A percentile compares a stretch with the other conserved stretches of the same genome.
phyloP scores from a whole-genome alignment of 2,888 invertebrate genomes.

The Andrena marginata region DNA sequence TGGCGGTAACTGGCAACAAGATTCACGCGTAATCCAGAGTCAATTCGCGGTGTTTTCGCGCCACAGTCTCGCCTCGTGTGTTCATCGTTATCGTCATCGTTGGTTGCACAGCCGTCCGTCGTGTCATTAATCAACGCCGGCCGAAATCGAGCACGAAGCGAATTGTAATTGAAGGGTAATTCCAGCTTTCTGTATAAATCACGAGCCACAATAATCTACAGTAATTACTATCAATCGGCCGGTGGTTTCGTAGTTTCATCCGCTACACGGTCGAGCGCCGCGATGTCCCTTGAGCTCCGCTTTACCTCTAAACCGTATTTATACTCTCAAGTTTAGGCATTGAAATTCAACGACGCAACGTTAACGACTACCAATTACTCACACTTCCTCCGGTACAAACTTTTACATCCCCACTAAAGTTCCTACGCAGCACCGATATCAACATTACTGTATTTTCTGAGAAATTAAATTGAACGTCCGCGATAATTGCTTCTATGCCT shows the following conservation, averaged over 20 bases:
- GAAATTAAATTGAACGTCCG: no score
- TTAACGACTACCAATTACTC: not conserved
- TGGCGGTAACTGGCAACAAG: not conserved
- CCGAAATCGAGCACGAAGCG: slow-evolving; percentile 64
- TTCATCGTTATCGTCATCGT: slow-evolving; percentile 56
- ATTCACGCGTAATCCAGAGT: slow-evolving; percentile 25
- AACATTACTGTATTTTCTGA: not conserved
- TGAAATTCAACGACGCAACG: slow-evolving; percentile 1
- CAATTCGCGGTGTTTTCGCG: slow-evolving; percentile 39
- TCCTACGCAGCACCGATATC: not conserved
- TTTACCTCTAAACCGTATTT: slow-evolving; percentile 20
- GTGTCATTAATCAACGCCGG: slow-evolving; percentile 68
- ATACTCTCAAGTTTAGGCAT: slow-evolving; percentile 11
- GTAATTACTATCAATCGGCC: slow-evolving; percentile 76
- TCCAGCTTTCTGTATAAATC: slow-evolving; percentile 76
- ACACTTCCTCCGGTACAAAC: no score
- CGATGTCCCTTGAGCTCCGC: slow-evolving; percentile 13
- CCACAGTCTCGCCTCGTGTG: slow-evolving; percentile 41
- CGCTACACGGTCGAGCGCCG: slow-evolving; percentile 9
- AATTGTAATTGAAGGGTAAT: slow-evolving; percentile 77
- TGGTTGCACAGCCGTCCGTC: slow-evolving; percentile 42
- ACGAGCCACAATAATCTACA: slow-evolving; percentile 75
- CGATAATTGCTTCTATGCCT: no score
- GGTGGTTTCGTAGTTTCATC: slow-evolving; percentile 51
- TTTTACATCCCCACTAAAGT: not conserved